Conservation (phyloP, 2,113 vertebrate species). For the Promerops cafer region DNA sequence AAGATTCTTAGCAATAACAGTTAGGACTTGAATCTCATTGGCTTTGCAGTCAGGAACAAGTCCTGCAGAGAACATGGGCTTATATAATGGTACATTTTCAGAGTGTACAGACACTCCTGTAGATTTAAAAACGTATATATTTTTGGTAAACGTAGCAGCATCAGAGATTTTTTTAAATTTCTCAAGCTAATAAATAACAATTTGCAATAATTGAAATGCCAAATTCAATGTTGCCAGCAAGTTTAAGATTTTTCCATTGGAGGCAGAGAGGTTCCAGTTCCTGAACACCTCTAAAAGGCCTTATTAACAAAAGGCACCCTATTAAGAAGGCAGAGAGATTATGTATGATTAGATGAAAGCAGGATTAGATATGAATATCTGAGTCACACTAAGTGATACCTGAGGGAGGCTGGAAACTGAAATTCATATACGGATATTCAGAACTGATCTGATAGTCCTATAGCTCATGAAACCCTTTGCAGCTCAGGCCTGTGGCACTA, state of each 20-base stretch:
- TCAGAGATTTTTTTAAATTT: neutral
- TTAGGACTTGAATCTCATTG: neutral
- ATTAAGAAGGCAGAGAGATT: neutral
- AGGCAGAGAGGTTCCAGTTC: neutral
- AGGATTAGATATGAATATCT: neutral
- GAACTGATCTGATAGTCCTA: neutral
- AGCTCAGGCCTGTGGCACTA: neutral
- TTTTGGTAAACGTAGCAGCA: neutral
- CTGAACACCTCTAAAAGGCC: neutral
- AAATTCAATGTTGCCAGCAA: neutral
- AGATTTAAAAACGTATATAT: neutral
- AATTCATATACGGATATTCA: neutral
- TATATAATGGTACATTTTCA: neutral
- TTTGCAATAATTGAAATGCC: neutral
- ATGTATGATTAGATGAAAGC: neutral
- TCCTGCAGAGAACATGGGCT: neutral
- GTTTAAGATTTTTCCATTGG: neutral
- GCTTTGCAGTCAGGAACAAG: neutral
- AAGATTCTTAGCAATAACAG: neutral
- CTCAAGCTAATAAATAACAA: neutral
- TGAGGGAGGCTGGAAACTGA: neutral
- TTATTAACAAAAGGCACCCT: neutral
- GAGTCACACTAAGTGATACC: neutral
- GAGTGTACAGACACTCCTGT: neutral
- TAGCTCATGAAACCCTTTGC: neutral